phyloP scores from a whole-genome alignment of 2,797 vertebrate genomes.

The Karalla daura region DNA sequence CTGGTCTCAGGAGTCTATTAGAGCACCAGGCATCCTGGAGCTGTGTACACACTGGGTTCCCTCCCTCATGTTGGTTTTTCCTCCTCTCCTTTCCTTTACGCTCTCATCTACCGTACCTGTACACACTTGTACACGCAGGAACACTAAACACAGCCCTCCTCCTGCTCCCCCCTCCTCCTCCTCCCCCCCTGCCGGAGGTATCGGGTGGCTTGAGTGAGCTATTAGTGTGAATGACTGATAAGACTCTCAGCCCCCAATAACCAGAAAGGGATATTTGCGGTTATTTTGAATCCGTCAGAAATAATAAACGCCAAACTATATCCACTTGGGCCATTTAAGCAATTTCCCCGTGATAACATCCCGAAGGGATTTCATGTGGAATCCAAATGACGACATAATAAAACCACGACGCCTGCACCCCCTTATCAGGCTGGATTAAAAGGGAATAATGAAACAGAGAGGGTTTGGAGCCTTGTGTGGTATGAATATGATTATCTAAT shows the following conservation, averaged over 20 bases:
- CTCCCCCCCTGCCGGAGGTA: slow-evolving; percentile 65
- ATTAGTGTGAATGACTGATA: slow-evolving; percentile 83
- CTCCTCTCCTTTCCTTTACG: not conserved
- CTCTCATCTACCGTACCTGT: slow-evolving; percentile 45
- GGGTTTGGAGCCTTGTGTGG: slow-evolving; percentile 86
- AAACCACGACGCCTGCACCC: slow-evolving; percentile 75
- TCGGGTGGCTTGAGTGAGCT: slow-evolving; percentile 76
- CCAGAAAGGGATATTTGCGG: slow-evolving; percentile 76
- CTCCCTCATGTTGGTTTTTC: not conserved
- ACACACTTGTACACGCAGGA: slow-evolving; percentile 36
- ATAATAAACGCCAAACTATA: slow-evolving; percentile 85
- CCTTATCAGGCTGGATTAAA: slow-evolving; percentile 86
- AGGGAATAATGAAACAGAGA: slow-evolving; percentile 83
- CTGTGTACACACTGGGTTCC: slow-evolving; percentile 10
- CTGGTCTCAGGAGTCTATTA: slow-evolving; percentile 44
- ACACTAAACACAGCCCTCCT: slow-evolving; percentile 31
- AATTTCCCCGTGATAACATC: slow-evolving; percentile 82
- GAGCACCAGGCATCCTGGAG: slow-evolving; percentile 24
- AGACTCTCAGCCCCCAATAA: slow-evolving; percentile 66
- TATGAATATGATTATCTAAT: slow-evolving; percentile 88
- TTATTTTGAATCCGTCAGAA: slow-evolving; percentile 83
- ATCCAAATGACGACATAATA: slow-evolving; percentile 86
- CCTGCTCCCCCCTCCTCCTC: not conserved
- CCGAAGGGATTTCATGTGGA: slow-evolving; percentile 79
- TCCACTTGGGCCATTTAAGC: slow-evolving; percentile 85